These are phyloP conservation scores for Podarcis cretensis DNA, from an alignment of 2,113 vertebrate genomes.

Conservation along the genomic window DNA sequence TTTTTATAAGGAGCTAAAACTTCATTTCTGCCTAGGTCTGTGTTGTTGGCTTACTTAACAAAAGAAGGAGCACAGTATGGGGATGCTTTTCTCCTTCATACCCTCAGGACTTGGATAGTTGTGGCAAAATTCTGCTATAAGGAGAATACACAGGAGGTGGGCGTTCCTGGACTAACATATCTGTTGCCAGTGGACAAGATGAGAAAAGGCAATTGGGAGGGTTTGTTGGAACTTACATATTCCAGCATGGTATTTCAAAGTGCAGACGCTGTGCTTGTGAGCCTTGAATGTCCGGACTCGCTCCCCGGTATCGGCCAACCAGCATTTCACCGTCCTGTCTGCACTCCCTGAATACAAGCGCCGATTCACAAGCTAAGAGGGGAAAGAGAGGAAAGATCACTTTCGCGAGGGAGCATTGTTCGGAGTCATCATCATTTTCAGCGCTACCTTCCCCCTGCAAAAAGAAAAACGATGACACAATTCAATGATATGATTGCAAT, in stretches of 20 bases:
- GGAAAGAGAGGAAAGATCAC: constrained; percentile 21
- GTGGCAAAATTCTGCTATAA: no score
- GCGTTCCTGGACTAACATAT: background rate
- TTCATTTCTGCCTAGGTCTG: background rate
- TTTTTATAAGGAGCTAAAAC: background rate
- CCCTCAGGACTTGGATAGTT: no score
- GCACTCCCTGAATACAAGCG: constrained; percentile 81
- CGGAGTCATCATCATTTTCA: background rate
- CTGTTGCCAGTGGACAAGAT: fast-evolving
- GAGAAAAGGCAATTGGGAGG: constrained; percentile 3
- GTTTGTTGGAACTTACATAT: constrained; percentile 77
- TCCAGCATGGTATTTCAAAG: constrained; percentile 81
- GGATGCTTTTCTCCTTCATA: background rate
- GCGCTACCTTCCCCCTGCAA: background rate
- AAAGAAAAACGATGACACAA: background rate
- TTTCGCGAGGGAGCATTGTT: fast-evolving
- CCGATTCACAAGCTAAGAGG: constrained; percentile 76
- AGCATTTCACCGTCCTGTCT: constrained; percentile 82
- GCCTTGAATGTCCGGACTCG: constrained; percentile 75
- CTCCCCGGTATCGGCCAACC: constrained; percentile 79
- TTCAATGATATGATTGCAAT: background rate
- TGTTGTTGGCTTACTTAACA: background rate
- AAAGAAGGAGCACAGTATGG: background rate
- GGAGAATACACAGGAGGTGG: background rate
- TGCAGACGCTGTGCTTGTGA: constrained; percentile 82